Evolutionary conservation across 2,888 invertebrate species (phyloP).

Genomic region (Abrostola triplasia): DNA sequence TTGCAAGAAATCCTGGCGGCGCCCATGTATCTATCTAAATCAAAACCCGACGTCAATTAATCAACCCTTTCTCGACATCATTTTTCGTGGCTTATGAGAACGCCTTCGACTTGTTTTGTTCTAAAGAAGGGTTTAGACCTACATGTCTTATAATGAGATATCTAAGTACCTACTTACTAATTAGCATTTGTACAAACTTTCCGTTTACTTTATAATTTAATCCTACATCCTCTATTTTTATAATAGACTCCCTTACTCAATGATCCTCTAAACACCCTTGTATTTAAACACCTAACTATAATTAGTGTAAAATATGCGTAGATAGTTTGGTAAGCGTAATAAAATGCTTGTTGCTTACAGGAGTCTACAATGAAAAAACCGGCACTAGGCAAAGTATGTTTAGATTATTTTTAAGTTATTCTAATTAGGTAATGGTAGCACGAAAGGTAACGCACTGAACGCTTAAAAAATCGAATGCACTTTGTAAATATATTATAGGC

Average conservation of each 20-base stretch:
- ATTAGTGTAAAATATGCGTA: conserved; percentile 3
- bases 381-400: conserved; percentile 80
- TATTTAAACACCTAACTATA: not conserved
- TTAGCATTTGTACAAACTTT: not conserved
- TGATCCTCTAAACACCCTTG: not conserved
- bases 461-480: conserved; percentile 10
- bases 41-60: no score
- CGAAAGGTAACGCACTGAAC: conserved; percentile 6
- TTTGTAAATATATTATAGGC: no score
- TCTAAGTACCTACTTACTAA: no score
- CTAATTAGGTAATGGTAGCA: conserved; percentile 33
- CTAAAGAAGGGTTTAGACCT: no score
- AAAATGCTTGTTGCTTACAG: conserved; percentile 68
- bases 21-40: no score
- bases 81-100: no score
- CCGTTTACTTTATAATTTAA: no score
- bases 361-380: conserved; percentile 70
- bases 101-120: no score
- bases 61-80: no score
- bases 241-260: not conserved
- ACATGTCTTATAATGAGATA: no score
- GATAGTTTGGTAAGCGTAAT: conserved; percentile 28
- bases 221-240: no score
- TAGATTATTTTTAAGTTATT: conserved; percentile 40
- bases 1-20: no score